Base-by-base conservation (phyloP, 2,888 invertebrate species). In the Heteromyza rotundicornis region DNA sequence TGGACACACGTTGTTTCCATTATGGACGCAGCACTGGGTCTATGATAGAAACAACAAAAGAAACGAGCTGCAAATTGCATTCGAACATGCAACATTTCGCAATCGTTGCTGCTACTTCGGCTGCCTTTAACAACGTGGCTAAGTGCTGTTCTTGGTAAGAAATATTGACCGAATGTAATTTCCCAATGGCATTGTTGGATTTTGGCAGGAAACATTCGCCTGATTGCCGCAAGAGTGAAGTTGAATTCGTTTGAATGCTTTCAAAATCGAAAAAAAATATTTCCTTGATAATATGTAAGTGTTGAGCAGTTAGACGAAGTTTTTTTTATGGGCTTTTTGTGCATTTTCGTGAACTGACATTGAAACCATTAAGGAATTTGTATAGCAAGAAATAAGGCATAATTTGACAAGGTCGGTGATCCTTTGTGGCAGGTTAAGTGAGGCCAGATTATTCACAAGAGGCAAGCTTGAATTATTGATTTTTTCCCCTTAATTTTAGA, bases 31-130 rank as follows among this genome's bases (percentile, higher is more conserved):
- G n/a, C n/a, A n/a, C n/a, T n/a, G n/a, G n/a, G n/a, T n/a, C n/a
- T n/a, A n/a, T n/a, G n/a, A 27, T 10, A 27, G 27, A 7, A 27
- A 27, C 27, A 27, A 10, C 10, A 27, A 10, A 7, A 40, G 14
- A 2, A 40, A 40, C n/a, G n/a, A 40, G 40, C 40, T 40, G 40
- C 40, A 40, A 40, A 40, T 40, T 40, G 40, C 40, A 40, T 40
- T 40, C 40, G 40, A n/a, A n/a, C 40, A 40, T 40, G 40, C 40
- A n/a, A 40, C 40, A n/a, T 40, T 27, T 10, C 27, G 5, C 10
- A n/a, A n/a, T n/a, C 27, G 7, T 27, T 27, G 7, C 27, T 27
- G 7, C 27, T n/a, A n/a, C 27, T 27, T 27, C 27, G 40, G 32
- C 12, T 8, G 12, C 32, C 32, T 32, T 5, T 12, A 32, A 32